Percentiles rank a stretch among this genome's conserved stretches.
phyloP scores from a whole-genome alignment of 2,888 invertebrate species.

The Nomada fabriciana region DNA sequence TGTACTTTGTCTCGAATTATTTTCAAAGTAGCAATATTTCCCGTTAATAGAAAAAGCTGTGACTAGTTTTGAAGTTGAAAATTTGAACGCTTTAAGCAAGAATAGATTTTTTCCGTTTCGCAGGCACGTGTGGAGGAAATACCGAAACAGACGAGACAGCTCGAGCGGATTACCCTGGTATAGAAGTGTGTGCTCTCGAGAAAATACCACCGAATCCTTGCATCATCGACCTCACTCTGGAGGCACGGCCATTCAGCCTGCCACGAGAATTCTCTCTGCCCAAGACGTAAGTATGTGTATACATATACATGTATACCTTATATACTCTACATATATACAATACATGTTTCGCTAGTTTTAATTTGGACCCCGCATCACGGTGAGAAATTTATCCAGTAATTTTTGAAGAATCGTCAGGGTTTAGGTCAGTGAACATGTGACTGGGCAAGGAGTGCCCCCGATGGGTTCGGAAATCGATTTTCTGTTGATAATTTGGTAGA shows the following conservation, averaged over 20 bases:
- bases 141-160: slow-evolving; percentile 84
- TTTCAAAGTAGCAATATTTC: too few species aligned
- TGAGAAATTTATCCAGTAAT: not conserved
- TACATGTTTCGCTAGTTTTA: too few species aligned
- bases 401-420: slow-evolving; percentile 37
- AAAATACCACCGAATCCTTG: slow-evolving; percentile 79
- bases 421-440: slow-evolving; percentile 48
- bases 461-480: slow-evolving; percentile 54
- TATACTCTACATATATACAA: not conserved
- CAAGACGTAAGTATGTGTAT: slow-evolving; percentile 81
- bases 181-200: slow-evolving; percentile 78
- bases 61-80: not conserved
- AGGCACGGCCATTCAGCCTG: slow-evolving; percentile 78
- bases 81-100: too few species aligned
- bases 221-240: slow-evolving; percentile 79
- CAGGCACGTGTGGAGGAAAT: slow-evolving; percentile 86
- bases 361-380: too few species aligned
- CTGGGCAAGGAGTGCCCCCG: slow-evolving; percentile 17
- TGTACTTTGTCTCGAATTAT: not conserved
- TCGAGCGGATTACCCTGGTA: slow-evolving; percentile 80
- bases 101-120: slow-evolving; percentile 24
- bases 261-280: slow-evolving; percentile 81
- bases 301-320: not conserved
- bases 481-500: slow-evolving; percentile 40
- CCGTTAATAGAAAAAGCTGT: not conserved